Percentiles rank a stretch among this genome's conserved stretches.
phyloP scores from a whole-genome alignment of 2,888 invertebrate species.

The Drosophila antonietae region DNA sequence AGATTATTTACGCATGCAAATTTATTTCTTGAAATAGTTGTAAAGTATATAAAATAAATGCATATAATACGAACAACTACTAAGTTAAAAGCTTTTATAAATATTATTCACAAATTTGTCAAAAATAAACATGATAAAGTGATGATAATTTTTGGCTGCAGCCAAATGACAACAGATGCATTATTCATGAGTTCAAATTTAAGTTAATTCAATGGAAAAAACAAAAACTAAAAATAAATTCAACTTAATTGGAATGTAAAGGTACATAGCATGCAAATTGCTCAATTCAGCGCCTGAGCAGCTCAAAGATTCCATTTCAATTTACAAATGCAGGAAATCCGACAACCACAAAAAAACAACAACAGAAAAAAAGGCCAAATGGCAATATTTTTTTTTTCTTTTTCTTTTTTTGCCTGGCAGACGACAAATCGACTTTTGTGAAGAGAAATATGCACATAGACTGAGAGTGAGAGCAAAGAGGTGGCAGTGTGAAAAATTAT shows the following conservation, averaged over 20 bases:
- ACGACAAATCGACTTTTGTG: constrained; percentile 66
- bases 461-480: constrained; percentile 23
- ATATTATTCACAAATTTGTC: background rate
- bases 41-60: too few relatives aligned
- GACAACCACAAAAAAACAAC: constrained; percentile 16
- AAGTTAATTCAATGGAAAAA: background rate
- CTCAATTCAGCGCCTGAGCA: constrained; percentile 17
- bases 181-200: background rate
- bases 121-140: background rate
- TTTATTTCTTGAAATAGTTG: too few relatives aligned
- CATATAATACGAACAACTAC: background rate
- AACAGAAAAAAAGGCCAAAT: constrained; percentile 13
- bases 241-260: constrained; percentile 31
- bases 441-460: constrained; percentile 51
- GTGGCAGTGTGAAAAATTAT: constrained; percentile 76
- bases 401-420: constrained; percentile 36
- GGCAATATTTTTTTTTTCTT: constrained; percentile 15
- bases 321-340: constrained; percentile 55
- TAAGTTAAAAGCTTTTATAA: too few relatives aligned
- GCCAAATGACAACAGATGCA: background rate
- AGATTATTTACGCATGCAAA: too few relatives aligned
- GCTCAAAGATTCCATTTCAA: constrained; percentile 32
- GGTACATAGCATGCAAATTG: constrained; percentile 13
- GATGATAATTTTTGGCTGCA: background rate
- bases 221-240: background rate